Base-by-base conservation (phyloP, 35 echinoderm and acorn worm genomes). In the Eucidaris tribuloides region DNA sequence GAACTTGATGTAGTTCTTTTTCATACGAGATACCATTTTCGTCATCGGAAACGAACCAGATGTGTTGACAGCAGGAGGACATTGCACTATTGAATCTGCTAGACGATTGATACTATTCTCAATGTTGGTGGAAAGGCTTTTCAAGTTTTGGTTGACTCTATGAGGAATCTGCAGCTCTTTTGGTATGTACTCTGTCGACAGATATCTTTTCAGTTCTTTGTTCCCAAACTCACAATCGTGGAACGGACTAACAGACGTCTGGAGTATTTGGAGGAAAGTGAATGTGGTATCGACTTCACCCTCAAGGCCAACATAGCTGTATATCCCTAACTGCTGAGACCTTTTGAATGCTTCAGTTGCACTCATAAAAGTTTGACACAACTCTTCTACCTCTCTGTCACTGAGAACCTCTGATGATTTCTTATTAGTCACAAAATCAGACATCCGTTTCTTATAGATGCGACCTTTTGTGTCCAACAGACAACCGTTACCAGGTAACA, bases 391-490 rank as follows among this genome's bases (percentile, higher is more conserved):
- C 40, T 66, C 85, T 46, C 9, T 31, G 23, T 64, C 61, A 2
- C 20, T 36, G 30, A 88, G 5, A 9, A 49, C 7, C 32, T 88
- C 30, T 7, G 65, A 23, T 23, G 40, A 57, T 44, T 1, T n/a
- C 32, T 25, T 17, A 59, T 41, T n/a, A n/a, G n/a, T 0, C 60
- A 60, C 58, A 44, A 80, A 39, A 5, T 46, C 15, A 27, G 7
- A 45, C 25, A 88, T 80, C 23, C 81, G 33, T 19, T 58, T 45
- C n/a, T 46, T 71, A 19, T 42, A 42, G 25, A 88, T 79, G 14
- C 46, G 44, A 14, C 76, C 89, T 50, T 86, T 86, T 34, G 89
- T 92, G 78, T 92, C 89, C 62, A 44, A 86, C 9, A 92, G 43
- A 45, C 81, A 92, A 0, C 82, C 25, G 43, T 92, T 92, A 3